Base-by-base conservation (phyloP, 2,888 invertebrate genomes). In the Seladonia tumulorum region DNA sequence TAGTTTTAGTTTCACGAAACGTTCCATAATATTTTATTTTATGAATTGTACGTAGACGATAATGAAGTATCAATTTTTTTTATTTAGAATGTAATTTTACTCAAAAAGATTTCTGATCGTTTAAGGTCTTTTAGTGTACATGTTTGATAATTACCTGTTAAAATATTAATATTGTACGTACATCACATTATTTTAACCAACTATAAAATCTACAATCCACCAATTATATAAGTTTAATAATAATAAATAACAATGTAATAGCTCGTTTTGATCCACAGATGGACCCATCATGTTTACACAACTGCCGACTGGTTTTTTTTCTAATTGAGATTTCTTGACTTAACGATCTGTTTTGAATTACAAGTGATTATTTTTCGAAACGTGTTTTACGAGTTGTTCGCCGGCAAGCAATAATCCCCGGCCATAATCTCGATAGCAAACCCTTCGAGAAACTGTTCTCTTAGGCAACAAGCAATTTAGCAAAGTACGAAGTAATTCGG, bases 401-500 rank as follows among this genome's bases (percentile, higher is more conserved):
- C n/a, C 60, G 73, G 66, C 49, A 70, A 42, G 78, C 80, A 78
- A 75, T 73, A 85, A 86, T 82, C 72, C 68, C 81, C 76, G 49
- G 78, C 53, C 57, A 63, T 80, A 79, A 83, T 77, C 70, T 70
- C 70, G 42, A 73, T 66, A 71, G 79, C 77, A 39, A 53, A 57
- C 80, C 71, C 81, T 88, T 87, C 78, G 49, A 80, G 79, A 79
- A 89, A 89, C 78, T 82, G 60, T 83, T 89, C 70, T 79, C 78
- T 85, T 82, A 82, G 83, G 89, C 85, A 88, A 84, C 82, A 86
- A 89, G 82, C 89, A 89, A 88, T 88, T 89, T 88, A 75, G 63
- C 66, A 81, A 82, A 82, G 79, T 80, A 89, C 81, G 68, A 85
- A 85, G 80, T 83, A 84, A 88, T 89, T 88, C 86, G 29, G 76